A percentile compares a stretch with the other conserved stretches of the same genome.
phyloP scores from a whole-genome alignment of 2,888 invertebrate species.

The Therioaphis trifolii region DNA sequence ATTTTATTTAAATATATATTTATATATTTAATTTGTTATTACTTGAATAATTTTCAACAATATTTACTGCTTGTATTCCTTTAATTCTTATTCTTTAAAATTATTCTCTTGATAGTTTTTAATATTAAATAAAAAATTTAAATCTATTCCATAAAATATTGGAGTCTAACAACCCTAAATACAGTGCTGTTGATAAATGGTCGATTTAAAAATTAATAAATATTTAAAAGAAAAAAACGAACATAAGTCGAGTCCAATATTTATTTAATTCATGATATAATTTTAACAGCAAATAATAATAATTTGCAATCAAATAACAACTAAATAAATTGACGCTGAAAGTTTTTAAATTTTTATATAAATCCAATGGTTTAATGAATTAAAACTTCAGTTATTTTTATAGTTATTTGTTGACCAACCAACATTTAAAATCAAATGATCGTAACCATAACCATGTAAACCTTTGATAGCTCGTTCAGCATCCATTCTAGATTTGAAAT shows the following conservation, averaged over 20 bases:
- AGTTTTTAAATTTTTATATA: not conserved
- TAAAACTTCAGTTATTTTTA: constrained; percentile 7
- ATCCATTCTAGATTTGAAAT: constrained; percentile 90
- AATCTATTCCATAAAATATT: too few relatives aligned
- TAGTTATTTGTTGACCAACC: constrained; percentile 89
- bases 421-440: constrained; percentile 97
- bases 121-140: too few relatives aligned
- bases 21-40: not conserved
- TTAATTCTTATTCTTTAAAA: too few relatives aligned
- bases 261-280: constrained; percentile 5
- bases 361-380: not conserved
- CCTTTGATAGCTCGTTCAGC: constrained; percentile 91
- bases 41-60: too few relatives aligned
- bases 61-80: too few relatives aligned
- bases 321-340: not conserved
- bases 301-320: not conserved
- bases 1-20: not conserved
- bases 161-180: too few relatives aligned
- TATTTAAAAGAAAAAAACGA: not conserved
- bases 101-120: too few relatives aligned
- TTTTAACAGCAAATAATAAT: not conserved
- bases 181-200: too few relatives aligned
- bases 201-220: too few relatives aligned
- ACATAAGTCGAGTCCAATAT: not conserved
- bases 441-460: constrained; percentile 95